Percentiles rank a stretch among this genome's conserved stretches.
Evolutionary conservation across 2,797 vertebrate genomes (phyloP).

Genomic region (Sebastes melanostomus): DNA sequence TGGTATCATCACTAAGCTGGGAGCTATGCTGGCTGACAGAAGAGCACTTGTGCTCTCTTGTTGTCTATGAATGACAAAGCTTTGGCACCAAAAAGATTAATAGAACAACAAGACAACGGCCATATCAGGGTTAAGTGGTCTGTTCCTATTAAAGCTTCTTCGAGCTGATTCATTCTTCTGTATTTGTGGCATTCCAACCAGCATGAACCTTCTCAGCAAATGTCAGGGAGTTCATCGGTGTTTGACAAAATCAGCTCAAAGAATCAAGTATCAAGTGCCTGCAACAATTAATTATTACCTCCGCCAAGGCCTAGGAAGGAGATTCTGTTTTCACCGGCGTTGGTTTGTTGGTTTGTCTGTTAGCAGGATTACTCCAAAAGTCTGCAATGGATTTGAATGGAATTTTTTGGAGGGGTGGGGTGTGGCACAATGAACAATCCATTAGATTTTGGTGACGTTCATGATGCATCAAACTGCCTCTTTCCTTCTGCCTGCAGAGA

Average conservation of each 20-base stretch:
- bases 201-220: neutral
- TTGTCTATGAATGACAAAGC: neutral
- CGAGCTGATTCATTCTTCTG: neutral
- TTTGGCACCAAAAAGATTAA: neutral
- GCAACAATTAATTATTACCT: too few relatives aligned
- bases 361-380: too few relatives aligned
- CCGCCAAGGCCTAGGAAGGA: too few relatives aligned
- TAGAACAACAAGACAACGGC: neutral
- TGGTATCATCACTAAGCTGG: neutral
- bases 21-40: neutral
- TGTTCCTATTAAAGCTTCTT: neutral
- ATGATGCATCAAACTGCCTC: too few relatives aligned
- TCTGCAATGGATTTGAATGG: too few relatives aligned
- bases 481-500: too few relatives aligned
- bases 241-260: neutral
- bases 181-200: neutral
- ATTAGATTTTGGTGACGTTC: too few relatives aligned
- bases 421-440: too few relatives aligned
- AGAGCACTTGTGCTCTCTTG: neutral
- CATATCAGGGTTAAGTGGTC: neutral
- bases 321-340: too few relatives aligned
- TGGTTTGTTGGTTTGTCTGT: too few relatives aligned
- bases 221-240: neutral
- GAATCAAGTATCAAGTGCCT: neutral
- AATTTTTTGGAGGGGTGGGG: too few relatives aligned